Evolutionary conservation across 2,888 invertebrate genomes (phyloP), one percentile per base, ranked within the genome.

Genomic region (Drosophila aldrichi): DNA sequence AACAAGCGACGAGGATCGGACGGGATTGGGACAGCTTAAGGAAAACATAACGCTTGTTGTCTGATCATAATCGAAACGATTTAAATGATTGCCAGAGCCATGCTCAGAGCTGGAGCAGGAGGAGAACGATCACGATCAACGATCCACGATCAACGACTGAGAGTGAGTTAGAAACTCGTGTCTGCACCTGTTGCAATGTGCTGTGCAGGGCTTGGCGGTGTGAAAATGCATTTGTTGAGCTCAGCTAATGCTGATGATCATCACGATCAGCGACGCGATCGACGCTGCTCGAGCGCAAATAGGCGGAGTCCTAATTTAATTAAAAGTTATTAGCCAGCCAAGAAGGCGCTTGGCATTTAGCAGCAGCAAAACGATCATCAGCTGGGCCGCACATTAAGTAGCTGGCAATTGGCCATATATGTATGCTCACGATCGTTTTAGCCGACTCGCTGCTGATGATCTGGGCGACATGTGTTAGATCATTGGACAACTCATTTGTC

Each of bases 251-350:
- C 75, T 72, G 82, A 81, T 72, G 75, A 84, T 88, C 67, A 83
- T 88, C 67, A 87, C 52, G 74, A 75, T 75, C 70, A 63, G 36
- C 60, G 59, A 84, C 66, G 70, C 55, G 70, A 55, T 63, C 55
- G n/a, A n/a, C n/a, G 46, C 56, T 57, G 57, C 69, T 56, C 74
- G 74, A 89, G 70, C 78, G 70, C 83, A 81, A 90, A 88, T 79
- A 87, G 89, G 81, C 82, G 90, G 87, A 82, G 89, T 69, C 67
- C 83, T 84, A 86, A 89, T 89, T 89, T 89, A 90, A 89, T 89
- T 84, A 90, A 88, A 90, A 82, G 88, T 82, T 83, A 90, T 90
- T 90, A 89, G 81, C 66, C 40, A 41, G 81, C 68, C 40, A 41
- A 63, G 51, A 41, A 63, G 51, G 46, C 67, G 48, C 43, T 62